A percentile compares a stretch with the other conserved stretches of the same genome.
These are phyloP conservation scores for Musca domestica DNA, from an alignment of 1,140 invertebrate genomes.

Conservation along the genomic window DNA sequence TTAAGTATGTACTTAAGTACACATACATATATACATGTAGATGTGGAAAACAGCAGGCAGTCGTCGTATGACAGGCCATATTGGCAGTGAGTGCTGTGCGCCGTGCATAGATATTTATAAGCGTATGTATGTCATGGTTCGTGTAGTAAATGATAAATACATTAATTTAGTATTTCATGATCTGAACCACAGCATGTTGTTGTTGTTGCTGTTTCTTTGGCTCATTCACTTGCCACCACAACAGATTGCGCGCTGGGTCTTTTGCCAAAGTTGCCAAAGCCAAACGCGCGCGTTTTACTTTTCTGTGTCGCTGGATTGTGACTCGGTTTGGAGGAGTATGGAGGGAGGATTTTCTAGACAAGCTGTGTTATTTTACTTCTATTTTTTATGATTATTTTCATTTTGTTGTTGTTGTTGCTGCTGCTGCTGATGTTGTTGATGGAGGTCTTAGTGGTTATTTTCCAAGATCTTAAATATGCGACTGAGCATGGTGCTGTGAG, in stretches of 20 bases:
- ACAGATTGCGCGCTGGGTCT: too few species aligned
- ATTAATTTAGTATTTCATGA: conserved; percentile 17
- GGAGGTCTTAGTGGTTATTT: not conserved
- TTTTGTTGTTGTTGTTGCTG: not conserved
- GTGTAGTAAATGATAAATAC: conserved; percentile 19
- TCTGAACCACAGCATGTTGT: conserved; percentile 4
- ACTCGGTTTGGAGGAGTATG: too few species aligned
- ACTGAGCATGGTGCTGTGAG: not conserved
- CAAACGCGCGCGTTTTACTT: too few species aligned
- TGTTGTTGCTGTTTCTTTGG: not conserved
- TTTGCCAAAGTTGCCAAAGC: too few species aligned
- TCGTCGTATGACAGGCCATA: too few species aligned
- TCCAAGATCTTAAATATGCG: conserved; percentile 9
- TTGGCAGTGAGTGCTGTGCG: not conserved
- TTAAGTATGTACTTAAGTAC: conserved; percentile 5
- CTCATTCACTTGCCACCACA: too few species aligned
- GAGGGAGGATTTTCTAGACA: too few species aligned
- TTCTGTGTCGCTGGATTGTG: too few species aligned
- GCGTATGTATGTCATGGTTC: conserved; percentile 12
- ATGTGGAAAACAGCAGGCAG: too few species aligned
- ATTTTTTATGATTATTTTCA: too few species aligned
- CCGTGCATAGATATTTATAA: conserved; percentile 12
- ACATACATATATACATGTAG: not conserved
- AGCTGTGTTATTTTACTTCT: too few species aligned
- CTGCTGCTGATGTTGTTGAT: not conserved